A percentile compares a stretch with the other conserved stretches of the same genome.
phyloP scores from a whole-genome alignment of 2,888 invertebrate species.

The Escarpia spicata region DNA sequence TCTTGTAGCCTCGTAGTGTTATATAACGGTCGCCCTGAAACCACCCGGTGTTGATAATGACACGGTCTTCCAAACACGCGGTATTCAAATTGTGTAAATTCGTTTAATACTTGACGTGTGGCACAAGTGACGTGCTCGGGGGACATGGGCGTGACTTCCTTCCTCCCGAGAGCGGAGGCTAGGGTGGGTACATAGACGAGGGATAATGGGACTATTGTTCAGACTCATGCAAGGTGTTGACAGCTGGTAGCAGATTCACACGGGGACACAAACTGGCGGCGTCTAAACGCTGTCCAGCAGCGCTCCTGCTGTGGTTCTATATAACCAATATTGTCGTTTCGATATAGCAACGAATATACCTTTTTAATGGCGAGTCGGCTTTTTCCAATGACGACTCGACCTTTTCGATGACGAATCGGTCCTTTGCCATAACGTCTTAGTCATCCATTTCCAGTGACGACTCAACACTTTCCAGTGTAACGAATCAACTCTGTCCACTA shows the following conservation, averaged over 20 bases:
- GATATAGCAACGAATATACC: background rate
- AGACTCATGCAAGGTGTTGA: background rate
- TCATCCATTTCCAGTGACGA: background rate
- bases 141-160: conserved; percentile 3
- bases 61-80: background rate
- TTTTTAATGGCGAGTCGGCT: background rate
- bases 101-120: background rate
- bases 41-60: background rate
- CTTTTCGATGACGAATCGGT: background rate
- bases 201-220: background rate
- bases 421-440: background rate
- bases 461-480: background rate
- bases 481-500: too few relatives aligned
- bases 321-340: too few relatives aligned
- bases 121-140: background rate
- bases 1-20: background rate
- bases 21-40: background rate
- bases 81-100: background rate
- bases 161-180: background rate
- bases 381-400: background rate
- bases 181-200: background rate
- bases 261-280: background rate
- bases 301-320: too few relatives aligned
- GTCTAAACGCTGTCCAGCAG: too few relatives aligned
- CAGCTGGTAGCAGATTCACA: background rate